These are phyloP conservation scores for Anthrax anthrax DNA, from an alignment of 2,888 invertebrate genomes.

Conservation along the genomic window DNA sequence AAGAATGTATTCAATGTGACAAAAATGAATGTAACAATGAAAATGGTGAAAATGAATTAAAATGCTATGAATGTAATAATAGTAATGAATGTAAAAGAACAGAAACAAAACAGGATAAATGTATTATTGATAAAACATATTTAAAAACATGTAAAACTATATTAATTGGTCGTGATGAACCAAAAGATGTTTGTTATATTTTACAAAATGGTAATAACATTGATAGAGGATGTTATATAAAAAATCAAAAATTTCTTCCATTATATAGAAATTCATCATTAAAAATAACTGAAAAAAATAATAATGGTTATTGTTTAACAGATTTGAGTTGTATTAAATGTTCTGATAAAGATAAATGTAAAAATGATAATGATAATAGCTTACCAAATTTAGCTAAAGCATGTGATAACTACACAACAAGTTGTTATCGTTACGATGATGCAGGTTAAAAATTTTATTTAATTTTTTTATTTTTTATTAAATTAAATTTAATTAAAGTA, in stretches of 20 bases:
- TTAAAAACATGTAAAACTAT: neutral
- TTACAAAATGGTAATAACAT: neutral
- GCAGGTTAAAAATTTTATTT: neutral
- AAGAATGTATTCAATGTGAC: neutral
- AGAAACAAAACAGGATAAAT: neutral
- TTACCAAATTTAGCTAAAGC: neutral
- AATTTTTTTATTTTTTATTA: neutral
- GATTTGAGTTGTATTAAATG: neutral
- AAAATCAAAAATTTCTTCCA: neutral
- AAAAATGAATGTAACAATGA: neutral
- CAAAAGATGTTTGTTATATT: neutral
- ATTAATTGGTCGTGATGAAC: neutral
- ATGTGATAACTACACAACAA: neutral
- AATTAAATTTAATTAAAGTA: neutral
- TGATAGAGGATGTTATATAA: neutral
- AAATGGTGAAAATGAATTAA: neutral
- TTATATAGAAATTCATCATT: neutral
- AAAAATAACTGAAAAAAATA: neutral
- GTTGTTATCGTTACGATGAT: slow-evolving; percentile 1
- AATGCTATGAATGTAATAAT: neutral
- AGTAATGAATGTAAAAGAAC: neutral
- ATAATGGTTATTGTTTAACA: neutral
- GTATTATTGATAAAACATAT: neutral
- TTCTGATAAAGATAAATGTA: neutral
- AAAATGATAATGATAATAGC: neutral